A percentile compares a stretch with the other conserved stretches of the same genome.
Evolutionary conservation across 2,113 vertebrate species (phyloP).

Genomic region (Corydoras maculifer): DNA sequence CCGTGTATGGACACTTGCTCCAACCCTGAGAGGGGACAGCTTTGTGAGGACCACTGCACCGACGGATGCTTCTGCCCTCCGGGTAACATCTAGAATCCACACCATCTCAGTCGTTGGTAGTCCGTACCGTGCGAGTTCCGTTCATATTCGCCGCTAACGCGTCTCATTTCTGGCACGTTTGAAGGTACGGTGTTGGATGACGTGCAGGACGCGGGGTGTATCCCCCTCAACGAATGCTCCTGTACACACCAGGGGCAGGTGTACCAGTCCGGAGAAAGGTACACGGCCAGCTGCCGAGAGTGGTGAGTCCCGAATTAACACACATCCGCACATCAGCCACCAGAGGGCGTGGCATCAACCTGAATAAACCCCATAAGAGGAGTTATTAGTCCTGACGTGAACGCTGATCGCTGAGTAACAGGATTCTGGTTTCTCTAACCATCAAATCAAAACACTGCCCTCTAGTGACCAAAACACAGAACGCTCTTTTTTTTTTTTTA

Average conservation of each 20-base stretch:
- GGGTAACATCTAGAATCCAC: constrained; percentile 53
- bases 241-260: constrained; percentile 67
- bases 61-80: constrained; percentile 79
- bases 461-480: too few relatives aligned
- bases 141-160: too few relatives aligned
- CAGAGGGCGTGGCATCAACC: too few relatives aligned
- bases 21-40: constrained; percentile 65
- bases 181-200: constrained; percentile 78
- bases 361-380: too few relatives aligned
- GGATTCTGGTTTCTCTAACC: too few relatives aligned
- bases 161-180: neutral
- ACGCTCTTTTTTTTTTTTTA: too few relatives aligned
- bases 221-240: constrained; percentile 62
- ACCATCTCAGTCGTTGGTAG: too few relatives aligned
- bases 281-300: constrained; percentile 61
- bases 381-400: too few relatives aligned
- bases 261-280: constrained; percentile 67
- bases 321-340: neutral
- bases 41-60: constrained; percentile 72
- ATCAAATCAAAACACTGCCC: too few relatives aligned
- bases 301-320: constrained; percentile 62
- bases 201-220: constrained; percentile 65
- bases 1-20: constrained; percentile 74
- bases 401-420: too few relatives aligned
- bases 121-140: too few relatives aligned